Base-by-base conservation (phyloP, 2,888 invertebrate genomes). In the Hoplodrina ambigua region DNA sequence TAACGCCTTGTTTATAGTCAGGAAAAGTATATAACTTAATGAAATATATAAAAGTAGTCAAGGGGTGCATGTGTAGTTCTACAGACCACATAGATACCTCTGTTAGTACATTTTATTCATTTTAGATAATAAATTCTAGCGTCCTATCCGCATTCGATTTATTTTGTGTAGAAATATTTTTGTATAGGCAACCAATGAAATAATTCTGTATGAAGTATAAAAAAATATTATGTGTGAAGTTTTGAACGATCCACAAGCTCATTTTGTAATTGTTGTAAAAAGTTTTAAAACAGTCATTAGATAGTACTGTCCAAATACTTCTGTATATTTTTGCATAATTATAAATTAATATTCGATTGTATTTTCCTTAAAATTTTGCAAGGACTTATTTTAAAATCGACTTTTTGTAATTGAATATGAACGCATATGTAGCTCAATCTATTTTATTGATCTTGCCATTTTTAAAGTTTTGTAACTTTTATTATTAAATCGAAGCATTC, bases 371-470 rank as follows among this genome's bases (percentile, higher is more conserved):
- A 72, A 78, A 55, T 65, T 62, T 68, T 66, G 56, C 65, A 69
- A 52, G n/a, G 44, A 78, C 53, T 72, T 68, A 57, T 50, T 69
- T 68, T 56, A 56, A 67, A 70, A 75, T 75, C 56, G 53, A 54
- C 53, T 84, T 73, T 74, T 72, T 4, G 25, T 25, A 41, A 33
- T 57, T 49, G 58, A 74, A 69, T 75, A 65, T 62, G 68, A 70
- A 84, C 80, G 85, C 76, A 76, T 76, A 74, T 69, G 25, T 85
- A 83, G 83, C 83, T 85, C 85, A 85, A 85, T 80, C 56, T 78
- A 75, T 76, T 25, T 80, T 73, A 75, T 69, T 66, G 57, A 70
- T 80, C 83, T 83, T 83, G 83, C 83, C 83, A 83, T 83, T 83
- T 77, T 74, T 60, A 71, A 84, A 67, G 63, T 55, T 82, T 84